Conservation (phyloP, 2,888 invertebrate species). For the Meiosimyza decipiens region DNA sequence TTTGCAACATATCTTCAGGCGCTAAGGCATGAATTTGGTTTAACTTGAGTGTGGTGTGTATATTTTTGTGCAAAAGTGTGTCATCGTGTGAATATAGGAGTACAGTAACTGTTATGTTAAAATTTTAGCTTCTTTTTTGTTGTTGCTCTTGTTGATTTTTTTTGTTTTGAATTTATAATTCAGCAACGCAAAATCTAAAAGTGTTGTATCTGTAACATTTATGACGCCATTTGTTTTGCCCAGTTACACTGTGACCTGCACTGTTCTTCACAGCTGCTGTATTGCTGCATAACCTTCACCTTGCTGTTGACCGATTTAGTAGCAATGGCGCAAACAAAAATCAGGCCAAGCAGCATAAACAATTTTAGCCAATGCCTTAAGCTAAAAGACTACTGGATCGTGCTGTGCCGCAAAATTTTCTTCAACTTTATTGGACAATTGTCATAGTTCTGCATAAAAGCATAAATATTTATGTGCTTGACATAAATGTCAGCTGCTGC, state of each 20-base stretch:
- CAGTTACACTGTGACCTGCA: too few relatives aligned
- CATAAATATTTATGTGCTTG: conserved; percentile 3
- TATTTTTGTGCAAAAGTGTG: not conserved
- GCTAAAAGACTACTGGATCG: too few relatives aligned
- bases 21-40: not conserved
- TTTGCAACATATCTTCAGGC: not conserved
- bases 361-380: too few relatives aligned
- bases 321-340: not conserved
- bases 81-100: not conserved
- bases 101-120: not conserved
- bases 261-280: too few relatives aligned
- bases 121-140: conserved; percentile 5
- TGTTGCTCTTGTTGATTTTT: not conserved
- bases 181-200: not conserved
- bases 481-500: conserved; percentile 4
- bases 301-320: conserved; percentile 40
- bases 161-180: not conserved
- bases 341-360: conserved; percentile 14
- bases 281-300: conserved; percentile 41
- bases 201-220: not conserved
- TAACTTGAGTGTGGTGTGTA: not conserved
- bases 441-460: conserved; percentile 3
- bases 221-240: not conserved
- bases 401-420: not conserved
- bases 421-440: conserved; percentile 6